These are phyloP conservation scores for Charadrius vociferus DNA, from an alignment of 2,113 vertebrate genomes.

Conservation along the genomic window DNA sequence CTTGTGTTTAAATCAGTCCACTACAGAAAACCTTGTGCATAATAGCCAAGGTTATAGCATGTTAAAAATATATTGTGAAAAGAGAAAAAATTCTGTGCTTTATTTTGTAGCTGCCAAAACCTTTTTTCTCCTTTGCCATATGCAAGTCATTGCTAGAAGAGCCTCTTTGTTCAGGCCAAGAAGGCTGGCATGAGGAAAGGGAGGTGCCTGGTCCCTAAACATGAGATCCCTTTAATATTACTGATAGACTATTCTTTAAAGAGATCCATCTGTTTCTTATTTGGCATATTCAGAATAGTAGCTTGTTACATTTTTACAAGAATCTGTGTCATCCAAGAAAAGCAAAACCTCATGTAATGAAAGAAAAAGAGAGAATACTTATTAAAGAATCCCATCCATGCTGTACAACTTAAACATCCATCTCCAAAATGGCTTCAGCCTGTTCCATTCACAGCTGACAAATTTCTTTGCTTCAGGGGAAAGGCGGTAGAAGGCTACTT, in stretches of 20 bases:
- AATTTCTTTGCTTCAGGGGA: background rate
- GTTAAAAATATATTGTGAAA: background rate
- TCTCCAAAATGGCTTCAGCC: slow-evolving; percentile 20
- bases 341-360: slow-evolving; percentile 40
- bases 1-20: background rate
- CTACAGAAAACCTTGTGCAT: background rate
- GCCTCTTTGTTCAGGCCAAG: background rate
- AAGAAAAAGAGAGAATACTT: slow-evolving; percentile 27
- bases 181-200: background rate
- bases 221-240: background rate
- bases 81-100: background rate
- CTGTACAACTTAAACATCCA: background rate
- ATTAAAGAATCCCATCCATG: background rate
- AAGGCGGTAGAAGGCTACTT: background rate
- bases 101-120: background rate
- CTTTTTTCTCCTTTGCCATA: background rate
- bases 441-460: background rate
- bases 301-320: slow-evolving; percentile 53
- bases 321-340: slow-evolving; percentile 37
- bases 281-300: slow-evolving; percentile 49
- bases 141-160: slow-evolving; percentile 3
- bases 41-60: background rate
- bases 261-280: slow-evolving; percentile 45
- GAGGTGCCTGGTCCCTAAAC: background rate
- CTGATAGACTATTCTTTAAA: slow-evolving; percentile 36